Evolutionary conservation across 2,797 vertebrate species (phyloP), one percentile per base, ranked within the genome.

Genomic region (Cossypha niveicapilla): DNA sequence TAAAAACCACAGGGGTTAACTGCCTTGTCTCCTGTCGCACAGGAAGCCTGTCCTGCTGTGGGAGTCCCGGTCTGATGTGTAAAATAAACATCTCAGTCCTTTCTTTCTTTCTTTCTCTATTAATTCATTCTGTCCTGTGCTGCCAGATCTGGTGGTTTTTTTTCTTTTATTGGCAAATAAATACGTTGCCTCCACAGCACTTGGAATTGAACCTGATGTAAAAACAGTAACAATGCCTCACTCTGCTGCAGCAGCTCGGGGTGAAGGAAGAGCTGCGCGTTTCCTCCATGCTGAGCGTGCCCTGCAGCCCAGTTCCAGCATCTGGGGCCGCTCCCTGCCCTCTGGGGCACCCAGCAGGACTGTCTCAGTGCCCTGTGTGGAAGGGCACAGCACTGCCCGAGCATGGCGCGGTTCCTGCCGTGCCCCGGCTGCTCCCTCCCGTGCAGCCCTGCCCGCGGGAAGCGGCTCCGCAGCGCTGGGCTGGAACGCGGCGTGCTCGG

Each of bases 401-500:
- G 37, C 37, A 3, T 37, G 37, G 37, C 37, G 37, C 37, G 37
- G 37, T 37, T 37, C 5, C 37, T 37, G 37, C 37, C 37, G 37
- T 37, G 37, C 13, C 5, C 3, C 37, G 5, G 37, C 13, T 14
- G 5, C 37, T 14, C 13, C 13, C 13, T 14, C 37, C 37, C 37
- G 37, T 5, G 12, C 35, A 35, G 35, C 13, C 13, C 13, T 14
- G 37, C 18, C 41, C 18, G 41, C 41, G 18, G 41, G 41, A 42
- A 42, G 41, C 41, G 35, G 35, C 37, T 39, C 37, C 37, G 37
- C 37, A 6, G 37, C 37, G 37, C 37, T 3, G 15, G 19, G 28
- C 93, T 68, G 95, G 97, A 97, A 97, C 97, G 91, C 13, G 19
- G 77, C 66, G 97, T 97, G 96, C 97, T 96, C 81, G 75, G 95